A percentile compares a stretch with the other conserved stretches of the same genome.
These are phyloP conservation scores for Pycnonotus jocosus DNA, from an alignment of 2,113 vertebrate species.

Conservation along the genomic window DNA sequence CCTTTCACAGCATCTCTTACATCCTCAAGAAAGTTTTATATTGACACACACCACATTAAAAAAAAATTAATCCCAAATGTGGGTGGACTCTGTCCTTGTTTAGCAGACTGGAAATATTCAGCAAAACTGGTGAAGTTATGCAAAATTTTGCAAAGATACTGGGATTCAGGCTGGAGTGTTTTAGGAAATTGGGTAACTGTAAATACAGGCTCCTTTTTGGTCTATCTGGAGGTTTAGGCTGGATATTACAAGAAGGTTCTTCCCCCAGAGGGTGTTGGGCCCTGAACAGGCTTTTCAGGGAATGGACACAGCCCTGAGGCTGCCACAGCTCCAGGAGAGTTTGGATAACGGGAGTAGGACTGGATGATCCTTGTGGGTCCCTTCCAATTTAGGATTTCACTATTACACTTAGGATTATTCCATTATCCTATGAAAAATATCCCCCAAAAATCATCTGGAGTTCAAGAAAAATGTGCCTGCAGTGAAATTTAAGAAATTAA, in stretches of 20 bases:
- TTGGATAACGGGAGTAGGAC: not conserved
- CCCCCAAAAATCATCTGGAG: not conserved
- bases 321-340: not conserved
- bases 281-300: not conserved
- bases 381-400: not conserved
- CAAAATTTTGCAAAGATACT: accelerated
- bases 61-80: not conserved
- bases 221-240: not conserved
- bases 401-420: too few relatives aligned
- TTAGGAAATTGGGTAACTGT: too few relatives aligned
- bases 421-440: not conserved
- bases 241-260: not conserved
- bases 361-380: not conserved
- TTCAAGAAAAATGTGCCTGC: not conserved
- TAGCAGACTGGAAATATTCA: not conserved
- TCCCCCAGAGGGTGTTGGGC: not conserved
- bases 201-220: not conserved
- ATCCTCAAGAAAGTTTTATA: not conserved
- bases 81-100: not conserved
- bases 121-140: accelerated
- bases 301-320: accelerated
- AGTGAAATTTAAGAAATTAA: not conserved
- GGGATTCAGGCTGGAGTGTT: not conserved
- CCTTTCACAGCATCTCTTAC: not conserved
- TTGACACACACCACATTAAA: accelerated